phyloP scores from a whole-genome alignment of 2,797 vertebrate species.

The Poeciliopsis infans region DNA sequence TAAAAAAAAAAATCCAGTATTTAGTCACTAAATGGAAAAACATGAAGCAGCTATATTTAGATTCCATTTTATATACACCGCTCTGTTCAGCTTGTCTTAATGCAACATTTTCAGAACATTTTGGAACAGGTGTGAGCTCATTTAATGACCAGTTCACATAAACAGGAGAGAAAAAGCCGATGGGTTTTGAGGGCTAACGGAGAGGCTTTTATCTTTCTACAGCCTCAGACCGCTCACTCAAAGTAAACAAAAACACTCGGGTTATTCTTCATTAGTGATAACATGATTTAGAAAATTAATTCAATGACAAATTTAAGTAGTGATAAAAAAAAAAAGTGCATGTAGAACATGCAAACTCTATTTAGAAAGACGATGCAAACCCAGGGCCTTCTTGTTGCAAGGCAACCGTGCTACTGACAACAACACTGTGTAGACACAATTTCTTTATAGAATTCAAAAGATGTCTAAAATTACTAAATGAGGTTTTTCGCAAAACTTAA shows the following conservation, averaged over 20 bases:
- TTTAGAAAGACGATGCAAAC: too few species aligned
- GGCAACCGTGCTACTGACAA: too few species aligned
- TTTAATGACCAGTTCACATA: constrained; percentile 21
- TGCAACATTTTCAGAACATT: constrained; percentile 18
- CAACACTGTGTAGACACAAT: too few species aligned
- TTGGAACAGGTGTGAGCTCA: constrained; percentile 34
- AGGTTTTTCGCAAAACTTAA: background rate
- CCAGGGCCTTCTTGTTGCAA: too few species aligned
- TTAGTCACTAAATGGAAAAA: background rate
- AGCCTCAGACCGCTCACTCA: background rate
- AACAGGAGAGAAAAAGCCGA: constrained; percentile 4
- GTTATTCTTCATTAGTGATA: background rate
- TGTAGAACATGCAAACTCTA: too few species aligned
- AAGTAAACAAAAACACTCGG: background rate
- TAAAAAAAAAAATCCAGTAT: background rate
- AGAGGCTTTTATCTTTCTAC: background rate
- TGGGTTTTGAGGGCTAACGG: background rate
- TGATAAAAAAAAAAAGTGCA: background rate
- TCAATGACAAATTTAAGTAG: too few species aligned
- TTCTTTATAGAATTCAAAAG: too few species aligned
- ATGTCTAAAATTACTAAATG: background rate
- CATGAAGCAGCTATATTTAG: background rate
- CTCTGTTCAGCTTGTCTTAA: background rate
- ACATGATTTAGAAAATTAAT: background rate
- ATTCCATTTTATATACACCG: background rate